Conservation (phyloP, 1,140 invertebrate genomes). For the Philotrypesis tridentata region DNA sequence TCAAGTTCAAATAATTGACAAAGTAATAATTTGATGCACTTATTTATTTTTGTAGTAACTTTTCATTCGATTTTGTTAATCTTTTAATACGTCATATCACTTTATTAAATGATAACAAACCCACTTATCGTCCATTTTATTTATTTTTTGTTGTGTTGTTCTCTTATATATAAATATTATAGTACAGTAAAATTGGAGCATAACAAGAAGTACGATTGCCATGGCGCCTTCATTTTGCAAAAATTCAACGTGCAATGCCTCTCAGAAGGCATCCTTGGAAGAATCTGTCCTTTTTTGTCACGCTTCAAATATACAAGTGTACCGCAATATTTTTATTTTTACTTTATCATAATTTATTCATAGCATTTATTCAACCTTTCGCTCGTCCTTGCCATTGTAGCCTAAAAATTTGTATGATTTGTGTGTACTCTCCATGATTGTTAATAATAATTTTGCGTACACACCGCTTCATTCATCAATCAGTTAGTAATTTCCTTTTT, state of each 20-base stretch:
- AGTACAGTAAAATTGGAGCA: constrained; percentile 23
- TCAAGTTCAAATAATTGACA: constrained; percentile 58
- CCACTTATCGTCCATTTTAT: constrained; percentile 8
- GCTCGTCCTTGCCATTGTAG: neutral
- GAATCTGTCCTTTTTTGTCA: constrained; percentile 12
- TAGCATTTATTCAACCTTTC: neutral
- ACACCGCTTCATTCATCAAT: neutral
- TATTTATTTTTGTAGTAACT: constrained; percentile 17
- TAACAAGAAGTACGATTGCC: constrained; percentile 21
- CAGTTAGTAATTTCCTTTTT: neutral
- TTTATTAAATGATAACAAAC: constrained; percentile 29
- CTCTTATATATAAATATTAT: constrained; percentile 13
- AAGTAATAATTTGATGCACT: constrained; percentile 43
- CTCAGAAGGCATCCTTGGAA: neutral
- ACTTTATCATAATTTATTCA: neutral
- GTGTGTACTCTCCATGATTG: neutral
- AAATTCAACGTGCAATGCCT: constrained; percentile 3
- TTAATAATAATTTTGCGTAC: neutral
- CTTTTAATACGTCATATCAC: constrained; percentile 1
- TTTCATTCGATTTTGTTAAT: constrained; percentile 8
- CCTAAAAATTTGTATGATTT: neutral
- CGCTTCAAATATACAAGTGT: neutral
- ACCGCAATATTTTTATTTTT: neutral
- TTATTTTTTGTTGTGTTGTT: neutral
- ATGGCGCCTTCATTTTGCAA: neutral